Base-by-base conservation (phyloP, 2,888 invertebrate genomes). In the Cerceris rybyensis region DNA sequence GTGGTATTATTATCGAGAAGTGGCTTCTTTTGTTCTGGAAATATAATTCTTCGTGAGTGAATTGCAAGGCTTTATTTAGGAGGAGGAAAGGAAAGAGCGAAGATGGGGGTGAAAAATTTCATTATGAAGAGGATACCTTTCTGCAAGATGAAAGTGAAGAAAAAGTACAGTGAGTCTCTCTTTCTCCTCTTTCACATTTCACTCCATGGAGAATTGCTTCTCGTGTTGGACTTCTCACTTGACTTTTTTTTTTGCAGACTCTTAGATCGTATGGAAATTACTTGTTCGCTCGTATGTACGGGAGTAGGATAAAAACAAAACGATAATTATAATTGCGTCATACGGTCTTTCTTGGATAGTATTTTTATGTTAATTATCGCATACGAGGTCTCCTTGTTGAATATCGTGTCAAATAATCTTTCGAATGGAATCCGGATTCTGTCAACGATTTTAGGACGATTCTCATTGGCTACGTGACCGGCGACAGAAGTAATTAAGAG, bases 41-140 rank as follows among this genome's bases (percentile, higher is more conserved):
- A 13, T 46, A 46, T 46, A 46, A 11, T 42, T 39, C 6, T 14
- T 6, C 57, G n/a, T 42, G 28, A 11, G 64, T 14, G 11, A 13
- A n/a, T 63, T 58, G 11, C 11, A 6, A 28, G n/a, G 39, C 1
- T 7, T 8, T 41, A 9, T 41, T 39, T 11, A 64, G 46, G 13
- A 41, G 16, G 8, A 5, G 14, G 17, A 46, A 43, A 11, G 1
- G 6, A 5, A 2, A 13, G 50, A 4, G 14, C 14, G 63, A 88
- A 85, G 65, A 91, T 91, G 91, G 91, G 91, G 64, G 88, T 91
- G 69, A 91, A 90, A 80, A 91, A 88, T 75, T 91, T 91, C 54
- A 87, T 91, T 52, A 88, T 90, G 88, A 91, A 91, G 70, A 82
- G 90, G 70, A 86, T 91, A 78, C 90, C 90, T 8, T 90, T 91